These are phyloP conservation scores for Sciurus niger DNA, from an alignment of 2,113 vertebrate genomes.

Conservation along the genomic window DNA sequence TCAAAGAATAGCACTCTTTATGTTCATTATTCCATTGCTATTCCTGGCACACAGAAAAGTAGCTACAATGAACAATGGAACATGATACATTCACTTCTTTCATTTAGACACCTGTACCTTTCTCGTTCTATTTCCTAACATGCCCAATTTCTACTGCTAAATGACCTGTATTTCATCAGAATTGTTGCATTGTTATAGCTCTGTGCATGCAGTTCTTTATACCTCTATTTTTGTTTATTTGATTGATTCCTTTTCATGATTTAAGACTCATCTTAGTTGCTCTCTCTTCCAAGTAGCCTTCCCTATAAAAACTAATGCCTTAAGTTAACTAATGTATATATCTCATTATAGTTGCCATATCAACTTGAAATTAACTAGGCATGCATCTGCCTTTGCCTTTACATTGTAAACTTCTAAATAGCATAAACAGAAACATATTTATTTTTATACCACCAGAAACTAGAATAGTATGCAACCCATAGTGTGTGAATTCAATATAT, in stretches of 20 bases:
- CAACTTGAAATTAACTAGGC: not conserved
- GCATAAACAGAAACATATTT: not conserved
- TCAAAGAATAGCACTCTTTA: not conserved
- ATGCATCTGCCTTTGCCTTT: not conserved
- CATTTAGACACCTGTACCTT: not conserved
- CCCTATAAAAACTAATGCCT: not conserved
- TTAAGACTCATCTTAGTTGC: not conserved
- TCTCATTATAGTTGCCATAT: not conserved
- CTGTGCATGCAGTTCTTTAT: not conserved
- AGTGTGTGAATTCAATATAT: not conserved
- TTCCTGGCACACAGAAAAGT: not conserved
- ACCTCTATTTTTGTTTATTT: not conserved
- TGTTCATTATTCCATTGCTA: not conserved
- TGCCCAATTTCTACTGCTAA: not conserved
- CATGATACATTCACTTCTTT: not conserved
- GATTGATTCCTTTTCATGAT: not conserved
- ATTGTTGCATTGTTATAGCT: not conserved
- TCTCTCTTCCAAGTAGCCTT: not conserved
- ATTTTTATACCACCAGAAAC: not conserved
- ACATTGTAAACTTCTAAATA: not conserved
- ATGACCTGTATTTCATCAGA: not conserved
- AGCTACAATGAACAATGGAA: not conserved
- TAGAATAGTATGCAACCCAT: not conserved
- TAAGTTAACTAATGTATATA: not conserved
- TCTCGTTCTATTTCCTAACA: not conserved